Evolutionary conservation across 2,797 vertebrate genomes (phyloP).

Genomic region (Falco novaeseelandiae): DNA sequence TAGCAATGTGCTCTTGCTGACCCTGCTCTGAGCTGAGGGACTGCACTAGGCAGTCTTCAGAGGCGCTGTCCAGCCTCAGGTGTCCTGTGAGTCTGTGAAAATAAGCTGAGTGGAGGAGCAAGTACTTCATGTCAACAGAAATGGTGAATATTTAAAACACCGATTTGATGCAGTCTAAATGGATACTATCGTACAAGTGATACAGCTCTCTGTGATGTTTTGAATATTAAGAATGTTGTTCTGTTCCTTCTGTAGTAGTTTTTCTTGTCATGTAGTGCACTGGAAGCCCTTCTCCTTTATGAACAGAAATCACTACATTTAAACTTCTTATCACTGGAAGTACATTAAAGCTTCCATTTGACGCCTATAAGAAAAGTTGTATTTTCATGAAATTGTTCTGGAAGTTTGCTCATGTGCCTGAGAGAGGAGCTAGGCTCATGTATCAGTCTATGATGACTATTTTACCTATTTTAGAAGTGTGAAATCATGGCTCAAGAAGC

Average conservation of each 20-base stretch:
- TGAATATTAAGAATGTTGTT: slow-evolving; percentile 15
- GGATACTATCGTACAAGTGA: neutral
- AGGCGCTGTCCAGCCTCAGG: neutral
- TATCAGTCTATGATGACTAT: neutral
- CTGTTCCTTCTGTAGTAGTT: slow-evolving; percentile 9
- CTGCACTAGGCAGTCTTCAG: neutral
- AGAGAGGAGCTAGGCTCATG: neutral
- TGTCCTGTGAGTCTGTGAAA: neutral
- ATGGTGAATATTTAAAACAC: neutral
- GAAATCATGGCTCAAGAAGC: neutral
- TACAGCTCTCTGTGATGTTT: neutral
- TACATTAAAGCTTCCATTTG: neutral
- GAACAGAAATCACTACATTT: neutral
- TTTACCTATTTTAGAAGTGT: neutral
- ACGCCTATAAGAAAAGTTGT: neutral
- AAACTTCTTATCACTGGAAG: neutral
- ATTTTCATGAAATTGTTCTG: neutral
- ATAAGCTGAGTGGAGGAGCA: neutral
- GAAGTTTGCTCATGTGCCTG: neutral
- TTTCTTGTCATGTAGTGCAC: neutral
- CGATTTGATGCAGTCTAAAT: neutral
- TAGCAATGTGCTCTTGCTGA: neutral
- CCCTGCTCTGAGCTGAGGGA: neutral
- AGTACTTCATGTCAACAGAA: neutral
- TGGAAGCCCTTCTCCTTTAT: neutral